Percentiles rank a stretch among this genome's conserved stretches.
Evolutionary conservation across 2,113 vertebrate species (phyloP).

Genomic region (Myotis brandtii): DNA sequence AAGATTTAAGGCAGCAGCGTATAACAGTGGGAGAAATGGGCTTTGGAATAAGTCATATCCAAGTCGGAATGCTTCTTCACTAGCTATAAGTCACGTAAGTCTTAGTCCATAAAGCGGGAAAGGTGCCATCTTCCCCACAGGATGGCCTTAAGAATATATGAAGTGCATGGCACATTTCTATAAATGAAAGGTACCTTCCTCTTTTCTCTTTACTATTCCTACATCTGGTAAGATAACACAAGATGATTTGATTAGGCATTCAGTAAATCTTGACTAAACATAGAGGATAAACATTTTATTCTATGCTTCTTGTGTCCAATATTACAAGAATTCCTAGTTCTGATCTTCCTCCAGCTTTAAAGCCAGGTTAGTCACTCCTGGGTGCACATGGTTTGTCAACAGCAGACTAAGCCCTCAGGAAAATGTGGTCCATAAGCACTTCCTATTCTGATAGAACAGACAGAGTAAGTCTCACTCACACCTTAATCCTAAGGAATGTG

Average conservation of each 20-base stretch:
- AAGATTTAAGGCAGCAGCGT: constrained; percentile 22
- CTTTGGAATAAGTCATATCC: not conserved
- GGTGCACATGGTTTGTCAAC: constrained; percentile 4
- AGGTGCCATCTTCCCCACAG: not conserved
- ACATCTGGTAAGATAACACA: constrained; percentile 36
- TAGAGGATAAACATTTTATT: constrained; percentile 50
- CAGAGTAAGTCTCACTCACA: constrained; percentile 50
- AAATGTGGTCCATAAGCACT: constrained; percentile 46
- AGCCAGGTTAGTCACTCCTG: constrained; percentile 49
- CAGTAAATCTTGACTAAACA: constrained; percentile 58
- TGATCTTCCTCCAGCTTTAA: constrained; percentile 34
- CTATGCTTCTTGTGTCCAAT: constrained; percentile 35
- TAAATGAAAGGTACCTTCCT: constrained; percentile 21
- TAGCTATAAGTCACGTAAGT: constrained; percentile 38
- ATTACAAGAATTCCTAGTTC: not conserved
- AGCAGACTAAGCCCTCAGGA: not conserved
- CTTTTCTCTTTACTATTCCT: constrained; percentile 20
- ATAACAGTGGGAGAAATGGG: not conserved
- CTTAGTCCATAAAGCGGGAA: constrained; percentile 23
- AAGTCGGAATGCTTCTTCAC: not conserved
- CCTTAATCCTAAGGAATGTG: constrained; percentile 56
- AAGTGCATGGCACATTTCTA: constrained; percentile 40
- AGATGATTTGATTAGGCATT: constrained; percentile 43
- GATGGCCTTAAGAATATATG: constrained; percentile 40
- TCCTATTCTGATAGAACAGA: constrained; percentile 46